phyloP scores from a whole-genome alignment of 2,113 vertebrate species.

The Nesogale talazaci region DNA sequence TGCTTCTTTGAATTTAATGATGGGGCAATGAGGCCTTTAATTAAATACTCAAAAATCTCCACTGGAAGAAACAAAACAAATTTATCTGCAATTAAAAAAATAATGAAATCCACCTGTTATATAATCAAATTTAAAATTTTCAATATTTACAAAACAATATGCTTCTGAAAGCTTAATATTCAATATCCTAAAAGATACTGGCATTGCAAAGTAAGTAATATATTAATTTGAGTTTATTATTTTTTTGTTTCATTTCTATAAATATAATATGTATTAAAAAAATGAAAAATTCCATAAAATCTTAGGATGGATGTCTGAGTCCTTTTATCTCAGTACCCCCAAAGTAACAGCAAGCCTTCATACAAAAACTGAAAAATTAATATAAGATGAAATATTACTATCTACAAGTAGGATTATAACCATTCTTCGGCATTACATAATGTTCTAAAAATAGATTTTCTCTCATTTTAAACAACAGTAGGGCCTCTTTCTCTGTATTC shows the following conservation, averaged over 20 bases:
- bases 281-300: background rate
- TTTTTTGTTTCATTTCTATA: slow-evolving; percentile 29
- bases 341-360: slow-evolving; percentile 1
- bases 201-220: background rate
- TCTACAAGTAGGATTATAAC: slow-evolving; percentile 40
- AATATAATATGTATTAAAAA: background rate
- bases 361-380: slow-evolving; percentile 19
- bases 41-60: slow-evolving; percentile 90
- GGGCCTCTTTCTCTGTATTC: background rate
- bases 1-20: slow-evolving; percentile 93
- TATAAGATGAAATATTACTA: background rate
- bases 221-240: background rate
- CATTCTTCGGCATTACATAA: slow-evolving; percentile 1
- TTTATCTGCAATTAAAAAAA: slow-evolving; percentile 84
- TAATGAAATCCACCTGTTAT: slow-evolving; percentile 80
- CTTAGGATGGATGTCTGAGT: background rate
- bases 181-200: background rate
- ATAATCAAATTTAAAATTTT: slow-evolving; percentile 69
- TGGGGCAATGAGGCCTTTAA: slow-evolving; percentile 92
- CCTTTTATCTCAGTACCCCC: background rate
- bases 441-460: slow-evolving; percentile 42
- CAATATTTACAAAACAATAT: slow-evolving; percentile 52
- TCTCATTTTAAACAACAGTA: background rate
- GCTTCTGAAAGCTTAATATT: slow-evolving; percentile 28
- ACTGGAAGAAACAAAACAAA: slow-evolving; percentile 90